Conservation (phyloP, 2,888 invertebrate genomes). For the Heliconius ismenius region DNA sequence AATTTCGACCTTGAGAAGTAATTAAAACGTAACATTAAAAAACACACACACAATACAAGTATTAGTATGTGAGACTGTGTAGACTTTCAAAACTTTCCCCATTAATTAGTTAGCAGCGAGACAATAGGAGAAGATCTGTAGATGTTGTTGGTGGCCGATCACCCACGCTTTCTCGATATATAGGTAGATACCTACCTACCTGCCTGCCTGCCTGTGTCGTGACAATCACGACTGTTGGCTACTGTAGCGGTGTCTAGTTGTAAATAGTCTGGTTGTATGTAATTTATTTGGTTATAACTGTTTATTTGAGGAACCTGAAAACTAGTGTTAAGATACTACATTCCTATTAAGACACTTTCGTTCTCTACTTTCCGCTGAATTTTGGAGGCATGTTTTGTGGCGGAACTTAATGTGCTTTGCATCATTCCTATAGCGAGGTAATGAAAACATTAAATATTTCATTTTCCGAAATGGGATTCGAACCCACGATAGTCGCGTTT, state of each 20-base stretch:
- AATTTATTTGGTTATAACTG: neutral
- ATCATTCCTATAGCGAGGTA: no score
- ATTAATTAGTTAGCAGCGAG: constrained; percentile 71
- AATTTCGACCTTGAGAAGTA: constrained; percentile 45
- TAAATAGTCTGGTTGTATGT: neutral
- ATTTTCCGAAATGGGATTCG: no score
- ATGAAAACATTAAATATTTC: no score
- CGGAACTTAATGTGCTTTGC: no score
- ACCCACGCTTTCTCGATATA: constrained; percentile 70
- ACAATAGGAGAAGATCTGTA: constrained; percentile 71
- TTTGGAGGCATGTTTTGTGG: no score
- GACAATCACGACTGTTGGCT: constrained; percentile 9
- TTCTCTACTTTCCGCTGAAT: no score
- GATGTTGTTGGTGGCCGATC: constrained; percentile 73
- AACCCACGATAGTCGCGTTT: no score
- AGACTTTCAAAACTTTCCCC: constrained; percentile 77
- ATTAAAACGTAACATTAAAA: constrained; percentile 41
- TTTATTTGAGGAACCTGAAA: no score
- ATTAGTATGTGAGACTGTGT: constrained; percentile 31
- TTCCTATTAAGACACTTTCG: no score
- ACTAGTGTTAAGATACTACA: no score
- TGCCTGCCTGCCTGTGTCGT: neutral
- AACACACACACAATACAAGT: constrained; percentile 39
- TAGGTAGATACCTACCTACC: constrained; percentile 2
- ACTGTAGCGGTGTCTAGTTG: neutral